Conservation (phyloP, 2,797 vertebrate genomes). For the Siniperca undulata region DNA sequence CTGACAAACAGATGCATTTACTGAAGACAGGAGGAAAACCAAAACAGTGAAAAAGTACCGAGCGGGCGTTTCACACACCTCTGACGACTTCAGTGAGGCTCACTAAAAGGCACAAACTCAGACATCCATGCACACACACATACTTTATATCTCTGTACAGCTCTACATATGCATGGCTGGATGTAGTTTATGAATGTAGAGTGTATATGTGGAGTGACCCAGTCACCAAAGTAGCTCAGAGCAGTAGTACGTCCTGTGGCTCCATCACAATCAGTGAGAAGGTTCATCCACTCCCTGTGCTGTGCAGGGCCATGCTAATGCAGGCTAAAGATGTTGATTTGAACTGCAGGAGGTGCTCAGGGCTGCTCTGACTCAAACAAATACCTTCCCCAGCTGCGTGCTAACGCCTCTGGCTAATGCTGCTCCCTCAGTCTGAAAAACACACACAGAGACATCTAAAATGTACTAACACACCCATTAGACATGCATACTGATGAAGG, state of each 20-base stretch:
- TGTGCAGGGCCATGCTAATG: neutral
- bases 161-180: neutral
- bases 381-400: conserved; percentile 51
- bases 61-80: conserved; percentile 3
- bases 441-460: conserved; percentile 10
- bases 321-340: conserved; percentile 54
- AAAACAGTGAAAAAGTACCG: neutral
- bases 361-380: conserved; percentile 54
- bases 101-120: neutral
- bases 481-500: neutral
- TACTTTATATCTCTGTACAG: neutral
- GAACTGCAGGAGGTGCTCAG: conserved; percentile 53
- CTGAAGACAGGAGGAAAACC: conserved; percentile 13
- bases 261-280: conserved; percentile 29
- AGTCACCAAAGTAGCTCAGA: conserved; percentile 7
- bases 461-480: neutral
- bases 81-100: conserved; percentile 1
- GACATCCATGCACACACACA: neutral
- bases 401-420: conserved; percentile 42
- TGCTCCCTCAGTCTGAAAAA: conserved; percentile 27
- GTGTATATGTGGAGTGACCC: neutral
- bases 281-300: conserved; percentile 10
- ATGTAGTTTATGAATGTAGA: conserved; percentile 12
- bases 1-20: conserved; percentile 38
- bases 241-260: neutral